Conservation (phyloP, 2,113 vertebrate genomes). For the Phaetusa simplex region DNA sequence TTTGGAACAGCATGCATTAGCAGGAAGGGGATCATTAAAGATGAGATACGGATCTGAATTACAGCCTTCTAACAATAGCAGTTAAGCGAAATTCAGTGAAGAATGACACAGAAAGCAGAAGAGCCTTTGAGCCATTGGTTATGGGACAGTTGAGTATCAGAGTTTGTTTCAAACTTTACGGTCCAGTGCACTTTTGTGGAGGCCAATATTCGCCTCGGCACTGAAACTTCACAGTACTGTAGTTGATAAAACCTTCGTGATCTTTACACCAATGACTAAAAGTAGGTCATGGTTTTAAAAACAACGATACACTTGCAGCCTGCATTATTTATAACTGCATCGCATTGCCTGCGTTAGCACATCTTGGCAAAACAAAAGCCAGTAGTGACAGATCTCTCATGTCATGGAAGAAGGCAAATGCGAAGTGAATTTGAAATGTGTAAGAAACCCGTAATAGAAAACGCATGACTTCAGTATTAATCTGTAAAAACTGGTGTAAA, state of each 20-base stretch:
- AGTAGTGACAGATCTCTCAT: background rate
- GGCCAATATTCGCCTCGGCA: background rate
- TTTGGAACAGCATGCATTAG: background rate
- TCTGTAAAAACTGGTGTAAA: background rate
- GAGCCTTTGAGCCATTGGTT: background rate
- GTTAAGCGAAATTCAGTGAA: background rate
- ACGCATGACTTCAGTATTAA: background rate
- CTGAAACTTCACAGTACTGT: background rate
- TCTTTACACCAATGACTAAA: background rate
- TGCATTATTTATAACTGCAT: background rate
- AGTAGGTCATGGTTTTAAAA: slow-evolving; percentile 1
- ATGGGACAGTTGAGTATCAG: background rate
- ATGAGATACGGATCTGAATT: background rate
- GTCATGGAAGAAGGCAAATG: background rate
- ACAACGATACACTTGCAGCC: background rate
- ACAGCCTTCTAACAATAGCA: background rate
- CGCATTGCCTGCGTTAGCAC: background rate
- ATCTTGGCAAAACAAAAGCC: background rate
- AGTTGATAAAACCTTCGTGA: background rate
- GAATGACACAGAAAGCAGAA: background rate
- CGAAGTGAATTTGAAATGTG: background rate
- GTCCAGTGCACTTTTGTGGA: background rate
- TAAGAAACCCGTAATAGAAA: background rate
- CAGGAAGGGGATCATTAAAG: background rate
- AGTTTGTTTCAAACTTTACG: background rate